phyloP scores from a whole-genome alignment of 37 sponge, comb jelly and placozoan genomes.

The Hexactinellida sp. region DNA sequence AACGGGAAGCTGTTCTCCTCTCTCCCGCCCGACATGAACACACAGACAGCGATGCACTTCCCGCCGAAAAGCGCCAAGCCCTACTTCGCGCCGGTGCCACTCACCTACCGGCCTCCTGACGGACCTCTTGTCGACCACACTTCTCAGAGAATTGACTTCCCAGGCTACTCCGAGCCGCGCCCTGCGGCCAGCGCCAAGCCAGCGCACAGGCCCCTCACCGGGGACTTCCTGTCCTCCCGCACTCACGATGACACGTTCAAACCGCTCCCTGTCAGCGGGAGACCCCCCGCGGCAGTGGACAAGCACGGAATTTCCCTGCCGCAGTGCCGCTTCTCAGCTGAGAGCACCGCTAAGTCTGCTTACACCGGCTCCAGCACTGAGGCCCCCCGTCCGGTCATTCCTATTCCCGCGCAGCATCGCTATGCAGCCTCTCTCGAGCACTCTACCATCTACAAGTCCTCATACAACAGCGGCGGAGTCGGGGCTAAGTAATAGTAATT shows the following conservation, averaged over 20 bases:
- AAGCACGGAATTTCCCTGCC: neutral
- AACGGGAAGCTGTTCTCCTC: neutral
- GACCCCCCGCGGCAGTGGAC: neutral
- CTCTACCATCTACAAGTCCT: neutral
- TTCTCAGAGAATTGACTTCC: conserved; percentile 6
- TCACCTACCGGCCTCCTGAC: neutral
- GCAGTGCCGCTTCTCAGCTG: neutral
- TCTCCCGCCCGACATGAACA: neutral
- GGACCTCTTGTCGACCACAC: neutral
- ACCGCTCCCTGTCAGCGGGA: neutral
- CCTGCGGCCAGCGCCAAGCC: conserved; percentile 3
- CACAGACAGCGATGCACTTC: neutral
- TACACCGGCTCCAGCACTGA: neutral
- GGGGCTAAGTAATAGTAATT: neutral
- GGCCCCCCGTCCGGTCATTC: neutral
- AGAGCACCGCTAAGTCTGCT: conserved; percentile 8
- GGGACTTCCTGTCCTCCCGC: neutral
- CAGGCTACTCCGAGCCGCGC: neutral
- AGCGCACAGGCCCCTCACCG: neutral
- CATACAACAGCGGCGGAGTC: neutral
- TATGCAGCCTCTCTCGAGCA: neutral
- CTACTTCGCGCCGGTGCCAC: neutral
- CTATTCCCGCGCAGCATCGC: neutral
- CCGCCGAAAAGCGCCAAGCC: neutral
- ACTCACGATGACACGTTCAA: neutral